Conservation (phyloP, 2,888 invertebrate species). For the Aromia moschata region DNA sequence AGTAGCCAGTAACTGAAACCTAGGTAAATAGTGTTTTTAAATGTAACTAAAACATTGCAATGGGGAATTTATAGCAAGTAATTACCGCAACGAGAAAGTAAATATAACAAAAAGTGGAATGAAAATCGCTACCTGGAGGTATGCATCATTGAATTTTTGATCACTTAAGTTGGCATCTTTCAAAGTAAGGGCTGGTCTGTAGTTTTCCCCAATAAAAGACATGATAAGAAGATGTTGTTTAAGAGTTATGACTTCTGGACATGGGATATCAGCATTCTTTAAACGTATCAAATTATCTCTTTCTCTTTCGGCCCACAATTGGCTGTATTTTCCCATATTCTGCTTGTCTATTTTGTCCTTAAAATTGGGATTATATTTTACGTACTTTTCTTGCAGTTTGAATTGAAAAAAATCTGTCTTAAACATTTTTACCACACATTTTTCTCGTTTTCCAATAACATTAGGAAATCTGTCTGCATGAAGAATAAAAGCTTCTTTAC, state of each 20-base stretch:
- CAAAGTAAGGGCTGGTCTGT: neutral
- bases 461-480: constrained; percentile 68
- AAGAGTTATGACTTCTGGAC: constrained; percentile 82
- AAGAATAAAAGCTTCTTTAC: constrained; percentile 89
- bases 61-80: no score
- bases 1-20: no score
- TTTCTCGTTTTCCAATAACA: constrained; percentile 64
- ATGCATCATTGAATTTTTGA: constrained; percentile 56
- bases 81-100: no score
- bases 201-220: constrained; percentile 62
- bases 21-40: no score
- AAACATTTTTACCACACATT: constrained; percentile 87
- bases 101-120: neutral
- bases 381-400: neutral
- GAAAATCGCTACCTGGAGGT: constrained; percentile 64
- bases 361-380: neutral
- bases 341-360: neutral
- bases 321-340: neutral
- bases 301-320: constrained; percentile 80
- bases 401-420: constrained; percentile 79
- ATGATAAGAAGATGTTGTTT: constrained; percentile 91
- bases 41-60: no score
- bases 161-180: neutral
- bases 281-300: constrained; percentile 89
- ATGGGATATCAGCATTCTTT: constrained; percentile 79